Percentiles rank a stretch among this genome's conserved stretches.
Conservation (phyloP, 92 coral and sea anemone genomes). For the Phymanthus crucifer region DNA sequence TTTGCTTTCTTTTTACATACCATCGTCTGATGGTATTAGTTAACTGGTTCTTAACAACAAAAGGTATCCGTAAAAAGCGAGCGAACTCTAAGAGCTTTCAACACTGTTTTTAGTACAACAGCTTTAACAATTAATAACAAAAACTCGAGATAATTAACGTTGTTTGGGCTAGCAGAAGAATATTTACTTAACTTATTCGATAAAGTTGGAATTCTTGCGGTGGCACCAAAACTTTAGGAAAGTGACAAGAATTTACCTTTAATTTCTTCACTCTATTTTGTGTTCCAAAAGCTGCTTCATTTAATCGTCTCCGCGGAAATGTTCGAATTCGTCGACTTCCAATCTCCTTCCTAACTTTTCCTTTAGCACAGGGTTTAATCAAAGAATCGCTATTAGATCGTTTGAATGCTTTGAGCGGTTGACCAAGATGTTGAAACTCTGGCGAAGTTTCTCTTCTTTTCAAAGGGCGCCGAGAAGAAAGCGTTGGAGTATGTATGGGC, state of each 20-base stretch:
- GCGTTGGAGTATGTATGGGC: not conserved
- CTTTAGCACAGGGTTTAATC: conserved; percentile 23
- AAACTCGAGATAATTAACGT: not conserved
- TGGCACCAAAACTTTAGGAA: not conserved
- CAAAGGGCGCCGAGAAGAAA: conserved; percentile 21
- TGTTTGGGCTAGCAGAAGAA: not conserved
- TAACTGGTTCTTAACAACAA: no score
- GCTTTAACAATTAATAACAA: not conserved
- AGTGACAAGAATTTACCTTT: conserved; percentile 7
- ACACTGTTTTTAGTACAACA: not conserved
- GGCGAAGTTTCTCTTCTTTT: conserved; percentile 34
- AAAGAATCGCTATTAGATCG: conserved; percentile 40
- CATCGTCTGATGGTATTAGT: no score
- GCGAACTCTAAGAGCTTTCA: not conserved
- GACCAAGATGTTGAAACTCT: conserved; percentile 1
- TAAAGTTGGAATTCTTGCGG: not conserved
- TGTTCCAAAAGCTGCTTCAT: not conserved
- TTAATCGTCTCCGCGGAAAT: conserved; percentile 12
- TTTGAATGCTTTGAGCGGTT: not conserved
- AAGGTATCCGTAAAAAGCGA: no score
- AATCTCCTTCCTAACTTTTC: conserved; percentile 16
- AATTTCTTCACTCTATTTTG: not conserved
- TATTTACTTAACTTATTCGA: not conserved
- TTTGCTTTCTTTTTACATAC: no score
- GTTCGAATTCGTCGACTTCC: not conserved